Evolutionary conservation across 2,888 invertebrate genomes (phyloP).

Genomic region (Lissonota sp.): DNA sequence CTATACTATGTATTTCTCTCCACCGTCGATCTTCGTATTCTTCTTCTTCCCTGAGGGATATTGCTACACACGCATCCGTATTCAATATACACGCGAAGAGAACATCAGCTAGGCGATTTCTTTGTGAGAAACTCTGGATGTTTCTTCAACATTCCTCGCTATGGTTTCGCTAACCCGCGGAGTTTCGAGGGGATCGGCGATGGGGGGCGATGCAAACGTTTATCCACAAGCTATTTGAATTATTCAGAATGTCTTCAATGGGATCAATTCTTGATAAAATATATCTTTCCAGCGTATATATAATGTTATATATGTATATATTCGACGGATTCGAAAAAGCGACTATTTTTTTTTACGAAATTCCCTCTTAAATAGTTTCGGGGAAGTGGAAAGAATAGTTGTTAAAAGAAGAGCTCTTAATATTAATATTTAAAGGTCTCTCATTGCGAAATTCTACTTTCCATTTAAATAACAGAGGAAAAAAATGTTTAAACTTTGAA

Average conservation of each 20-base stretch:
- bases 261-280: not conserved
- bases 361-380: too few species aligned
- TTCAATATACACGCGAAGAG: not conserved
- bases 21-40: not conserved
- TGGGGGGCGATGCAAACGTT: conserved; percentile 2
- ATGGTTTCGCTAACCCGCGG: not conserved
- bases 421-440: too few species aligned
- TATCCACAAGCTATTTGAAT: conserved; percentile 22
- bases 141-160: conserved; percentile 23
- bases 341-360: too few species aligned
- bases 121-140: conserved; percentile 1
- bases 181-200: not conserved
- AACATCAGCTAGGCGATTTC: conserved; percentile 15
- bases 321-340: too few species aligned
- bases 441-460: too few species aligned
- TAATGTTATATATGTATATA: too few species aligned
- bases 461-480: too few species aligned
- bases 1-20: conserved; percentile 15
- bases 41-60: not conserved
- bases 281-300: not conserved
- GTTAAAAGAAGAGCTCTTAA: too few species aligned
- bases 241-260: conserved; percentile 16
- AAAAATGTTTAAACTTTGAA: too few species aligned
- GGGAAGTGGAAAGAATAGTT: too few species aligned
- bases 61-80: too few species aligned